Base-by-base conservation (phyloP, 1,140 invertebrate genomes). In the Heterodera carotae region DNA sequence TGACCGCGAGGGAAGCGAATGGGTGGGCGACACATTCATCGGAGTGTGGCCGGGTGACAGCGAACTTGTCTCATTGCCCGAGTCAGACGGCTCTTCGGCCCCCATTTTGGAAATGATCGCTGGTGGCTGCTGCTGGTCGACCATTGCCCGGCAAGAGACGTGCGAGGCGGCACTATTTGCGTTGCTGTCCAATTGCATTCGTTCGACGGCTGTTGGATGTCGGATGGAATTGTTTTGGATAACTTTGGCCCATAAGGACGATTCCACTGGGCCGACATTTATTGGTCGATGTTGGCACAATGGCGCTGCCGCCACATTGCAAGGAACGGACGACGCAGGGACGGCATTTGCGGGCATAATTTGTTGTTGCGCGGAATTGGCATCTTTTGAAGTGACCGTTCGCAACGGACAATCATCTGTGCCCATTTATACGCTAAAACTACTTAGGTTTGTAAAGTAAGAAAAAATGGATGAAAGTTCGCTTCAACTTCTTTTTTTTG, bases 21-120 rank as follows among this genome's bases (percentile, higher is more conserved):
- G 33, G 27, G 75, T 78, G 12, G 77, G 77, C 36, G 77, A 78
- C 10, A n/a, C 56, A 5, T 53, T 77, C 75, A 77, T 67, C 33
- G 77, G 64, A 36, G 75, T 78, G 29, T 77, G 77, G 2, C 77
- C 64, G 56, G 77, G 77, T 7, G 77, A 78, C 34, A 77, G 29
- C 25, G 77, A 78, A 67, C 77, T 78, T 31, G 77, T 78, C 59
- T 78, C 77, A 33, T 69, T 78, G 29, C 77, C 77, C 22, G 77
- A 78, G 43, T 78, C 77, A 25, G 62, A 76, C 36, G 27, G 68
- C 27, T 68, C 48, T 12, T 72, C 68, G 4, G 3, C 31, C 75
- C n/a, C 59, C 62, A 66, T 56, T 36, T 33, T 31, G 62, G 22
- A 33, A 29, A 67, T 48, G 36, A 6, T 15, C 43, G 8, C 12